These are phyloP conservation scores for Carabus problematicus DNA, from an alignment of 2,888 invertebrate species.

Conservation along the genomic window DNA sequence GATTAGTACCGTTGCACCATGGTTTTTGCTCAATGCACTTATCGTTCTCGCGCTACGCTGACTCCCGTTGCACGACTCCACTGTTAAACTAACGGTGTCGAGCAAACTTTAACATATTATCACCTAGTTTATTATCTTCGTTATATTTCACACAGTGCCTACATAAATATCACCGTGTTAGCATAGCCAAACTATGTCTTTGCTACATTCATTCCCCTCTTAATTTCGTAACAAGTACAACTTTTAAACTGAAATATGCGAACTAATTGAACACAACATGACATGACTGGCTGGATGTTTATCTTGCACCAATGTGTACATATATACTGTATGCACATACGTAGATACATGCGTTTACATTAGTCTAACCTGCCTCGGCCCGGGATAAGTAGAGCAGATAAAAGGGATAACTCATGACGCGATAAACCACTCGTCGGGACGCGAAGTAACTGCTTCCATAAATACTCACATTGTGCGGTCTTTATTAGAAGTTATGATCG, in stretches of 20 bases:
- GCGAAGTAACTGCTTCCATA: constrained; percentile 33
- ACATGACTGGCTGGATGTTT: too few relatives aligned
- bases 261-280: too few relatives aligned
- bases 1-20: not conserved
- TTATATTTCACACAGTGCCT: too few relatives aligned
- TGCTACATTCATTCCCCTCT: too few relatives aligned
- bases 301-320: too few relatives aligned
- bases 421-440: constrained; percentile 29
- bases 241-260: too few relatives aligned
- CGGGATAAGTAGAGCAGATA: constrained; percentile 23
- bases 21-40: constrained; percentile 13
- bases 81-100: too few relatives aligned
- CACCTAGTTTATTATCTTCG: too few relatives aligned
- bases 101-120: too few relatives aligned
- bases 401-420: constrained; percentile 26
- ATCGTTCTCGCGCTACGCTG: constrained; percentile 10
- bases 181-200: too few relatives aligned
- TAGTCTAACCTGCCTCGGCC: not conserved
- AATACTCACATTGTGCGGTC: constrained; percentile 28
- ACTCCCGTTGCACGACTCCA: constrained; percentile 7
- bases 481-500: constrained; percentile 37
- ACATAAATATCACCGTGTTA: too few relatives aligned
- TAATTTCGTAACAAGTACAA: too few relatives aligned
- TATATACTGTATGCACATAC: not conserved
- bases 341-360: constrained; percentile 2